Evolutionary conservation across 2,888 invertebrate species (phyloP).

Genomic region (Dasypogon diadema): DNA sequence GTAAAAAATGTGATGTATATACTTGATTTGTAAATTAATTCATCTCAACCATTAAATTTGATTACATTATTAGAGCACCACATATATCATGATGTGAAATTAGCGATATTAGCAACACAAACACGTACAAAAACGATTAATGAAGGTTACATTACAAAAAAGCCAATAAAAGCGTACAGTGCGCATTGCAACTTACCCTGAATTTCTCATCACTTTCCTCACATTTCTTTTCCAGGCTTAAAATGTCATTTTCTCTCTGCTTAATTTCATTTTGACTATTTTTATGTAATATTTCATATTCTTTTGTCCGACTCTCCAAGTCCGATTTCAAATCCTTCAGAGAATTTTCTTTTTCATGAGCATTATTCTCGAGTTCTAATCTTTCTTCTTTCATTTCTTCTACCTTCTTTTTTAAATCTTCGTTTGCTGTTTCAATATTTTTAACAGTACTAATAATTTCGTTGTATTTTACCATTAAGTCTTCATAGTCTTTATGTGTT

Average conservation of each 20-base stretch:
- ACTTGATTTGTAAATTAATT: not conserved
- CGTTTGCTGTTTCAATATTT: conserved; percentile 63
- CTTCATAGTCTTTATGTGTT: conserved; percentile 59
- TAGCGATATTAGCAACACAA: conserved; percentile 22
- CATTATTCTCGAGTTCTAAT: conserved; percentile 40
- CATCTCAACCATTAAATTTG: not conserved
- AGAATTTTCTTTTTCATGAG: conserved; percentile 57
- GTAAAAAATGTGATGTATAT: not conserved
- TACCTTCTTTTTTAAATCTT: conserved; percentile 67
- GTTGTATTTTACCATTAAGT: conserved; percentile 54
- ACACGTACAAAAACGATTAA: conserved; percentile 25
- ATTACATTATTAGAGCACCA: not conserved
- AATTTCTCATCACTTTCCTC: conserved; percentile 65
- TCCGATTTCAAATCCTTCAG: conserved; percentile 65
- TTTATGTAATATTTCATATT: conserved; percentile 59
- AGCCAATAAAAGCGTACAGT: conserved; percentile 1
- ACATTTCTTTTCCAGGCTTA: conserved; percentile 62
- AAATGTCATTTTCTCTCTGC: conserved; percentile 64
- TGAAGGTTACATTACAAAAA: conserved; percentile 15
- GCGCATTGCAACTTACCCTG: conserved; percentile 57
- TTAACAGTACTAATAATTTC: conserved; percentile 59
- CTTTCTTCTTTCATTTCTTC: conserved; percentile 60
- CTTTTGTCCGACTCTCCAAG: conserved; percentile 60
- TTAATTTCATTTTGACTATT: conserved; percentile 62
- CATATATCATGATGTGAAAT: not conserved